Base-by-base conservation (phyloP, 1,140 invertebrate genomes). In the Eurosta solidaginis region DNA sequence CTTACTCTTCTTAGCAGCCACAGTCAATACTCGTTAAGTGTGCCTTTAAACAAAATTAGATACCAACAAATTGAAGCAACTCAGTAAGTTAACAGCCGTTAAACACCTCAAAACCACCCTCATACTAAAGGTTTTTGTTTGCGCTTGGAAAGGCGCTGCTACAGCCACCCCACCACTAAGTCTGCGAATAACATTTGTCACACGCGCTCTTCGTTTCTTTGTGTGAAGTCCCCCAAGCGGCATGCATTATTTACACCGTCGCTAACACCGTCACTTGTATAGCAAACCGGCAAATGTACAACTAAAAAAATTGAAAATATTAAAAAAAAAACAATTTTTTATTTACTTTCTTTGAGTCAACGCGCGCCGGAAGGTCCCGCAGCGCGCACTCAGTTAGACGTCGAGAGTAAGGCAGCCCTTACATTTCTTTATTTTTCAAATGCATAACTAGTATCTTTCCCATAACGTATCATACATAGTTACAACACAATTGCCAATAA, bases 21-120 rank as follows among this genome's bases (percentile, higher is more conserved):
- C 33, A 42, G 59, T 68, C 2, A 68, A 68, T 33, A 68, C 59
- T 68, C 59, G 59, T 33, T 68, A 68, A 68, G 59, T 68, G 59
- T 68, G 59, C 59, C 59, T 68, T 68, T 42, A 25, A 59, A 17
- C 36, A 20, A 63, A n/a, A n/a, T n/a, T n/a, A n/a, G n/a, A n/a
- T 29, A 63, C 6, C 33, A 29, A 68, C 59, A 20, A 10, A 42
- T 33, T 68, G 40, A 68, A 33, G 27, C 54, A 59, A 59, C 22
- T 17, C 54, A 36, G 54, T 29, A 14, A 63, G 17, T n/a, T 22
- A 63, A 63, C 54, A 63, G 36, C 54, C 29, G 29, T 63, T 33
- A 3, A 22, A 63, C 59, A 42, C 59, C 59, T 42, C 59, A 68
- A 68, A 68, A 68, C 59, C 59, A 20, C 59, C 59, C 59, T 68